Conservation (phyloP, 2,888 invertebrate genomes). For the Anaspis maculata region DNA sequence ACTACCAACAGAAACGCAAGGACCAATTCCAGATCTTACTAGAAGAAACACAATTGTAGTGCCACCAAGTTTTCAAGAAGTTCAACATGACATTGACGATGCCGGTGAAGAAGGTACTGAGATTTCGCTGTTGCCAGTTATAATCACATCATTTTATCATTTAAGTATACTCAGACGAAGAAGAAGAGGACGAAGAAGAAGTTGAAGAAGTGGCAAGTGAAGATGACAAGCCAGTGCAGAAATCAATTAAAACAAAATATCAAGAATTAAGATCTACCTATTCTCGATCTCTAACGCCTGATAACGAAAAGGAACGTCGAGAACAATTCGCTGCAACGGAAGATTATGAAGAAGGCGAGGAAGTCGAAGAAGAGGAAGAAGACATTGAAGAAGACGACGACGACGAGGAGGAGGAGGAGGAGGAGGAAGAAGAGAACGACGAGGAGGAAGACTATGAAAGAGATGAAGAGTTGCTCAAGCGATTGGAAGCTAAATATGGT, state of each 20-base stretch:
- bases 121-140: no score
- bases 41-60: slow-evolving; percentile 44
- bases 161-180: slow-evolving; percentile 39
- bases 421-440: slow-evolving; percentile 36
- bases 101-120: slow-evolving; percentile 29
- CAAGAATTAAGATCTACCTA: slow-evolving; percentile 36
- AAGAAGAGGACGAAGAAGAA: slow-evolving; percentile 35
- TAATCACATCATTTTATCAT: no score
- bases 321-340: slow-evolving; percentile 15
- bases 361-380: slow-evolving; percentile 28
- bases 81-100: slow-evolving; percentile 33
- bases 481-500: slow-evolving; percentile 67
- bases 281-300: slow-evolving; percentile 31
- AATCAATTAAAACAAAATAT: slow-evolving; percentile 31
- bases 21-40: slow-evolving; percentile 33
- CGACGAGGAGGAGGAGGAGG: slow-evolving; percentile 39
- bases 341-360: slow-evolving; percentile 30
- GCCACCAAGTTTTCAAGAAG: slow-evolving; percentile 37
- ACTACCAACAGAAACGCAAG: slow-evolving; percentile 14
- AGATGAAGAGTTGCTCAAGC: slow-evolving; percentile 59
- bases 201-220: slow-evolving; percentile 35
- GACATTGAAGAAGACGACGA: slow-evolving; percentile 37
- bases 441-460: slow-evolving; percentile 53
- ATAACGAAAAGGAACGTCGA: slow-evolving; percentile 21
- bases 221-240: slow-evolving; percentile 23